Evolutionary conservation across 2,113 vertebrate genomes (phyloP).

Genomic region (Dermatemys mawii): DNA sequence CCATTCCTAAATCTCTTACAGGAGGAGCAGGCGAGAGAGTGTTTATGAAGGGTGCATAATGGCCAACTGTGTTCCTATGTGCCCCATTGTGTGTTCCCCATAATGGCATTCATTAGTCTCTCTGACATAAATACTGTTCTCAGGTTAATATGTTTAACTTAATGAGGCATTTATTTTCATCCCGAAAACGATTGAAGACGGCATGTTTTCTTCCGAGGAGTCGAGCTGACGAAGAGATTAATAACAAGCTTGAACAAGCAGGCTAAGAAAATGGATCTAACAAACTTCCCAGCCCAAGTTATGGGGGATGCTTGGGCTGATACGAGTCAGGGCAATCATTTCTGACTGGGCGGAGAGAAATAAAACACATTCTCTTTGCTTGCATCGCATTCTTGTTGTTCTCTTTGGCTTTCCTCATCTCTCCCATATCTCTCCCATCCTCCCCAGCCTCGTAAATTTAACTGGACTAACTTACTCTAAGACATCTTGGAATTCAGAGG

Average conservation of each 20-base stretch:
- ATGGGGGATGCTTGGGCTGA: slow-evolving; percentile 63
- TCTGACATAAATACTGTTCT: slow-evolving; percentile 65
- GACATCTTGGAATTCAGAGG: background rate
- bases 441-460: background rate
- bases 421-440: background rate
- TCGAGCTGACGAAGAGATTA: slow-evolving; percentile 72
- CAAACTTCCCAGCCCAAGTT: slow-evolving; percentile 47
- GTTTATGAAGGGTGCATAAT: background rate
- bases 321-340: slow-evolving; percentile 48
- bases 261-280: slow-evolving; percentile 69
- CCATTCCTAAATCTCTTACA: background rate
- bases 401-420: background rate
- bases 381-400: background rate
- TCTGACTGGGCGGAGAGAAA: slow-evolving; percentile 45
- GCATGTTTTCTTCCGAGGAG: slow-evolving; percentile 65
- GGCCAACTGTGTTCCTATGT: background rate
- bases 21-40: rapidly evolving
- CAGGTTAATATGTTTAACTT: slow-evolving; percentile 72
- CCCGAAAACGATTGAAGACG: slow-evolving; percentile 67
- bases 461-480: background rate
- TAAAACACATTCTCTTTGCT: slow-evolving; percentile 4
- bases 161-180: slow-evolving; percentile 78
- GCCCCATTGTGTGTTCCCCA: background rate
- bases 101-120: slow-evolving; percentile 59
- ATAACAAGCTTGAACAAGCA: slow-evolving; percentile 71